Base-by-base conservation (phyloP, 1,140 invertebrate genomes). In the Aphaenogaster floridana region DNA sequence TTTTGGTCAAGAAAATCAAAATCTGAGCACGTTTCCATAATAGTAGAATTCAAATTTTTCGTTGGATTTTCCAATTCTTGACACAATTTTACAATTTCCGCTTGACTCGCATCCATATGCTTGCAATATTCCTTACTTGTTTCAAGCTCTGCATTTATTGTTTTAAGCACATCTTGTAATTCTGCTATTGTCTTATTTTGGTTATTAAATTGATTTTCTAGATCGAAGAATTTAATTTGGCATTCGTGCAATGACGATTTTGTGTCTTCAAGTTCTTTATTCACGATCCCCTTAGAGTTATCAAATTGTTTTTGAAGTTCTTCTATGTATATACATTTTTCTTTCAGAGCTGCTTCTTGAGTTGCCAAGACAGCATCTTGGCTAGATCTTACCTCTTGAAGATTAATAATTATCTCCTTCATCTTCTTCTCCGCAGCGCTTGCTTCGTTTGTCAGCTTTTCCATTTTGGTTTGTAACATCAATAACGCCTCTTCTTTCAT, bases 391-490 rank as follows among this genome's bases (percentile, higher is more conserved):
- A 93, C 86, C 71, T 94, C 91, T 59, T 94, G 92, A 11, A 94
- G 54, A 86, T 92, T 93, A 3, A 86, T 54, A 59, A 94, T 94
- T 7, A 94, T 54, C 78, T 94, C 94, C 45, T 94, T 93, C 72
- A 94, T 63, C 63, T 92, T 94, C 2, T 91, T 66, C 54, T 94
- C 93, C 0, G 89, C 91, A 9, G 87, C 83, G 66, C 91, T 72
- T 59, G 92, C 90, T 57, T 94, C 93, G 28, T 71, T 88, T 5
- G 28, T 83, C 54, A 89, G 48, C 11, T 90, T 80, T 36, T 94
- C 91, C 2, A 93, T n/a, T 84, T 94, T 93, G 1, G 85, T 52
- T 17, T 89, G 86, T 5, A 93, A 68, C 21, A 90, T 76, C 1
- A 74, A 15, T 11, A 94, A 48, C 3, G 89, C 83, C 39, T 94